phyloP scores from a whole-genome alignment of 2,113 vertebrate species.

The Austrofundulus limnaeus region DNA sequence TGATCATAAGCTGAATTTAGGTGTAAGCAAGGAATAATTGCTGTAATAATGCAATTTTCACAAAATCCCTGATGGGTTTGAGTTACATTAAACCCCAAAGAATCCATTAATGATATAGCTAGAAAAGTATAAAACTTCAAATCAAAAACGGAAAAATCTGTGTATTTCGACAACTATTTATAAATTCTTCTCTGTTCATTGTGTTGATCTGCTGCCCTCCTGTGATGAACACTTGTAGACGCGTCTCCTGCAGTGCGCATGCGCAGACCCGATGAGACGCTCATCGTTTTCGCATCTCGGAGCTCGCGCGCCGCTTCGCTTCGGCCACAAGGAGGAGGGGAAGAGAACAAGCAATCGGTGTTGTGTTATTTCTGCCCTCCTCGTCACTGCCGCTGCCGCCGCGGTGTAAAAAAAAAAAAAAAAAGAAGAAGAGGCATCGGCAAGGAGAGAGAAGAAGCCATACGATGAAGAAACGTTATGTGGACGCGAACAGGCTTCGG shows the following conservation, averaged over 20 bases:
- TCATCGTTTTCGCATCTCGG: constrained; percentile 58
- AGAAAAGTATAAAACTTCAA: too few species aligned
- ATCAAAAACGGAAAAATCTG: too few species aligned
- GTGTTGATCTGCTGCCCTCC: constrained; percentile 43
- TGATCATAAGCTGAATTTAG: too few species aligned
- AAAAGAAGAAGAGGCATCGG: constrained; percentile 17
- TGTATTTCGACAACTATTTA: too few species aligned
- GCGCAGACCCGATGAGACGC: constrained; percentile 32
- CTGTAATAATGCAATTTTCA: too few species aligned
- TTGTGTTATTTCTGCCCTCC: constrained; percentile 6
- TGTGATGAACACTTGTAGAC: constrained; percentile 45
- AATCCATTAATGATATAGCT: too few species aligned
- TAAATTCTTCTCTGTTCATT: too few species aligned
- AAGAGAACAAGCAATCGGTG: background rate
- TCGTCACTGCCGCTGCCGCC: constrained; percentile 11
- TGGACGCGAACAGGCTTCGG: constrained; percentile 80
- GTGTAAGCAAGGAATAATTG: too few species aligned
- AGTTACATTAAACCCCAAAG: too few species aligned
- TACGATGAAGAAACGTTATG: constrained; percentile 83
- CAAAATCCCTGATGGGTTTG: too few species aligned
- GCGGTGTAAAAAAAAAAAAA: constrained; percentile 47
- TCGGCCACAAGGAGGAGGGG: constrained; percentile 20
- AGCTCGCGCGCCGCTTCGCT: constrained; percentile 44
- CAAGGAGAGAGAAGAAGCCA: constrained; percentile 58
- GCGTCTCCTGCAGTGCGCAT: constrained; percentile 47